Conservation (phyloP, 2,888 invertebrate species). For the Crossocerus cetratus region DNA sequence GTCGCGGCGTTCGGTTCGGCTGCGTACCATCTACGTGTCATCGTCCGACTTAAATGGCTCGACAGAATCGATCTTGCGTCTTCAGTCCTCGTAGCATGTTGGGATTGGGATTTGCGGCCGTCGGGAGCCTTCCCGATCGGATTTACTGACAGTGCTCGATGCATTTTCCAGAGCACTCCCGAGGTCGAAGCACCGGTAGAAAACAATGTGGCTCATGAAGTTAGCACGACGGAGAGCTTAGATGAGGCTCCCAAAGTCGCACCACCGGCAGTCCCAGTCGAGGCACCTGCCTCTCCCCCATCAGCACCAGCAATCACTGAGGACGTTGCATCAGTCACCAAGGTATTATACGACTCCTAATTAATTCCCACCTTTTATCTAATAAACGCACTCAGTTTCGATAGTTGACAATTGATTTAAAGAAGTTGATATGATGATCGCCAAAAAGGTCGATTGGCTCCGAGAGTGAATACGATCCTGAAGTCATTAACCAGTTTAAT, state of each 20-base stretch:
- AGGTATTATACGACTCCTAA: slow-evolving; percentile 56
- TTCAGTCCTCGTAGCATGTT: slow-evolving; percentile 62
- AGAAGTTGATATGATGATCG: slow-evolving; percentile 69
- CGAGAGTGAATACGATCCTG: slow-evolving; percentile 64
- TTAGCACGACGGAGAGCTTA: slow-evolving; percentile 65
- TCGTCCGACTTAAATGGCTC: slow-evolving; percentile 18
- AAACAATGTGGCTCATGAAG: slow-evolving; percentile 57
- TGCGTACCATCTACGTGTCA: not conserved
- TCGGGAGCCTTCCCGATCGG: not conserved
- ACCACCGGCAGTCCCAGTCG: slow-evolving; percentile 67
- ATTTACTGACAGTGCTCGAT: not conserved
- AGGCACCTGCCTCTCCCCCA: slow-evolving; percentile 62
- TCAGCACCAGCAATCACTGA: slow-evolving; percentile 74
- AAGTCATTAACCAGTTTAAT: slow-evolving; percentile 57
- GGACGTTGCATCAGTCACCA: slow-evolving; percentile 75
- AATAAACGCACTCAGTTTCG: not conserved
- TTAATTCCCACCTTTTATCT: not conserved
- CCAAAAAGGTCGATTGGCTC: slow-evolving; percentile 65
- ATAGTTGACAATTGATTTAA: not conserved
- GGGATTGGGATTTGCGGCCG: slow-evolving; percentile 56
- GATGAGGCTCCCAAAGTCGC: slow-evolving; percentile 69
- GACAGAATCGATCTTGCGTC: slow-evolving; percentile 54
- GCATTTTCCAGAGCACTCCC: slow-evolving; percentile 64
- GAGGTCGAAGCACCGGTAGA: slow-evolving; percentile 67
- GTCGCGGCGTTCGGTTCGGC: not conserved